Evolutionary conservation across 2,888 invertebrate genomes (phyloP), one percentile per base, ranked within the genome.

Genomic region (Orchesellides sinensis): DNA sequence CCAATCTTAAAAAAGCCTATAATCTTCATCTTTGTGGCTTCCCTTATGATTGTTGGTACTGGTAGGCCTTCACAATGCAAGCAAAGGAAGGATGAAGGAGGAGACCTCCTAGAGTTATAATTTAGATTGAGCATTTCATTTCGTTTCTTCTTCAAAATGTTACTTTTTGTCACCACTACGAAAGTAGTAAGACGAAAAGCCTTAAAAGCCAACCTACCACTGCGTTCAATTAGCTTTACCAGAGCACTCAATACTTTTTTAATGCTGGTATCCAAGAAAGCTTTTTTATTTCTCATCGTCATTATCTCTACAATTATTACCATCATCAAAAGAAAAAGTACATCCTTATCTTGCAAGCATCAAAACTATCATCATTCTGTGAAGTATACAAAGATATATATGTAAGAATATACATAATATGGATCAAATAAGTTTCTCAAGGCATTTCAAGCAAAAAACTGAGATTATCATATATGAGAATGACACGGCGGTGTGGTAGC

Each of bases 101-200:
- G 54, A 79, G 87, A 87, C 87, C 87, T 83, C 87, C 87, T 87
- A 86, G 80, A 83, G 86, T 69, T 83, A 83, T 87, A 87, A 87
- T 87, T 87, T 85, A 74, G 84, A 85, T 79, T 82, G 75, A 72
- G 40, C 27, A 23, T 40, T 59, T 70, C 49, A 23, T 17, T 59
- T 25, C 56, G 2, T 35, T n/a, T n/a, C 45, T 52, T 56, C 14
- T 72, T 61, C 61, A 17, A 49, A 40, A n/a, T 56, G 23, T 70
- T 85, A 81, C 40, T n/a, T 40, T 87, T 80, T 84, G 80, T 84
- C 84, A 84, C 83, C 84, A 78, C 75, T 79, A 65, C 29, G 25
- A 40, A 56, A 47, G 29, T 5, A 59, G 54, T n/a, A 14, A 21
- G 32, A 25, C 6, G 70, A 59, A 35, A 21, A 29, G 23, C 23